Conservation (phyloP, 1,140 invertebrate genomes). For the Caenorhabditis inopinata region DNA sequence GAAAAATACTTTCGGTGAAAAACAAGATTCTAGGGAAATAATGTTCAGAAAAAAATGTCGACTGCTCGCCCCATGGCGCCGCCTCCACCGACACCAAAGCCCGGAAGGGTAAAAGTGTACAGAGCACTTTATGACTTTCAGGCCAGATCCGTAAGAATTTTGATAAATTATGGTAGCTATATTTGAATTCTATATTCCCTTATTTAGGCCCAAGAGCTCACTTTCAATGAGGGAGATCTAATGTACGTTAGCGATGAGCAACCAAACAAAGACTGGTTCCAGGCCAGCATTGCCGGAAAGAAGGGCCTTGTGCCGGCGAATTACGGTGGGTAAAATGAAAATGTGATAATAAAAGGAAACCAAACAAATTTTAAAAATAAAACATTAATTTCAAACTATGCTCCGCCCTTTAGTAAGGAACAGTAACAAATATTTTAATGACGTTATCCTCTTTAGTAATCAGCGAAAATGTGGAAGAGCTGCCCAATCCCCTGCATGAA, state of each 20-base stretch:
- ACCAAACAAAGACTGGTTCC: slow-evolving; percentile 72
- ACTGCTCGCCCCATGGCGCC: neutral
- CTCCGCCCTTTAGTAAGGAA: too few relatives aligned
- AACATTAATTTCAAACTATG: too few relatives aligned
- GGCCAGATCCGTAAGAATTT: slow-evolving; percentile 72
- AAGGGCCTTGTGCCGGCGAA: slow-evolving; percentile 74
- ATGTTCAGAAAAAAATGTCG: too few relatives aligned
- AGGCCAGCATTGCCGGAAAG: slow-evolving; percentile 72
- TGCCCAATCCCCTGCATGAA: slow-evolving; percentile 75
- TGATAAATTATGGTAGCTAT: too few relatives aligned
- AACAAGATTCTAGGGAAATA: too few relatives aligned
- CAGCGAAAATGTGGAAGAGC: slow-evolving; percentile 73
- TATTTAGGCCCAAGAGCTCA: slow-evolving; percentile 68
- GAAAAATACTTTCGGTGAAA: too few relatives aligned
- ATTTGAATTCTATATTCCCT: too few relatives aligned
- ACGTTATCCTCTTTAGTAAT: slow-evolving; percentile 63
- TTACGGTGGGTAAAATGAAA: slow-evolving; percentile 71
- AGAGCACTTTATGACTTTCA: slow-evolving; percentile 72
- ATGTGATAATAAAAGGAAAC: too few relatives aligned
- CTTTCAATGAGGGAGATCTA: slow-evolving; percentile 75
- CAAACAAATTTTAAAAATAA: too few relatives aligned
- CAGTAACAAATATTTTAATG: too few relatives aligned
- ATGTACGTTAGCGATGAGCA: slow-evolving; percentile 73
- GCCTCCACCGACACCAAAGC: slow-evolving; percentile 54
- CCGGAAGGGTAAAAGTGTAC: slow-evolving; percentile 72